A percentile compares a stretch with the other conserved stretches of the same genome.
phyloP scores from a whole-genome alignment of 23 tunicate genomes.

The Ascidia mentula region DNA sequence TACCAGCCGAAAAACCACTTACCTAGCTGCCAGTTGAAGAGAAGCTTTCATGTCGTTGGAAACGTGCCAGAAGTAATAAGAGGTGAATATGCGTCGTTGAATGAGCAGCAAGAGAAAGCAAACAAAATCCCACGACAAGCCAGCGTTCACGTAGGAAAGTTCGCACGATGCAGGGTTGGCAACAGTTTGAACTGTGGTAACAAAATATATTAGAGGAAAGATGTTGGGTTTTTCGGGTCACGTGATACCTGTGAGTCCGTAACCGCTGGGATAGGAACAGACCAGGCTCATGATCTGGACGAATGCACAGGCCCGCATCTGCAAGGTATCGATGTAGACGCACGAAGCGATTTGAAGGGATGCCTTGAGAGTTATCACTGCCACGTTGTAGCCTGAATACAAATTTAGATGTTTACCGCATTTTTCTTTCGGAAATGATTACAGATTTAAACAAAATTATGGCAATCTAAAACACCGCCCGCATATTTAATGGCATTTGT shows the following conservation, averaged over 20 bases:
- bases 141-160: slow-evolving; percentile 54
- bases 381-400: slow-evolving; percentile 73
- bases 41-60: slow-evolving; percentile 75
- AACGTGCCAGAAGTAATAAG: slow-evolving; percentile 89
- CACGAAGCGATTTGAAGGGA: slow-evolving; percentile 79
- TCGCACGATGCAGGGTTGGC: slow-evolving; percentile 16
- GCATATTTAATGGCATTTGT: too few species aligned
- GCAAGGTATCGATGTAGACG: slow-evolving; percentile 70
- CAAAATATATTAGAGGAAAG: not conserved
- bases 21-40: slow-evolving; percentile 65
- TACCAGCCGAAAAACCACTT: not conserved
- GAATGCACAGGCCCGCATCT: slow-evolving; percentile 64
- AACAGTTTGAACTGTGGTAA: not conserved
- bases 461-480: too few species aligned
- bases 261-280: slow-evolving; percentile 50
- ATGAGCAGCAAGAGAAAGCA: slow-evolving; percentile 73
- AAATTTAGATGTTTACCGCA: too few species aligned
- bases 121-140: slow-evolving; percentile 84
- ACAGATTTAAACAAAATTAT: too few species aligned
- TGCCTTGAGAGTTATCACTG: slow-evolving; percentile 61
- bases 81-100: slow-evolving; percentile 78
- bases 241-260: slow-evolving; percentile 35
- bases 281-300: slow-evolving; percentile 76
- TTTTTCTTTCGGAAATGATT: too few species aligned
- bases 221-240: not conserved